Evolutionary conservation across 1,140 invertebrate species (phyloP), one percentile per base, ranked within the genome.

Genomic region (Drosophila virilis): DNA sequence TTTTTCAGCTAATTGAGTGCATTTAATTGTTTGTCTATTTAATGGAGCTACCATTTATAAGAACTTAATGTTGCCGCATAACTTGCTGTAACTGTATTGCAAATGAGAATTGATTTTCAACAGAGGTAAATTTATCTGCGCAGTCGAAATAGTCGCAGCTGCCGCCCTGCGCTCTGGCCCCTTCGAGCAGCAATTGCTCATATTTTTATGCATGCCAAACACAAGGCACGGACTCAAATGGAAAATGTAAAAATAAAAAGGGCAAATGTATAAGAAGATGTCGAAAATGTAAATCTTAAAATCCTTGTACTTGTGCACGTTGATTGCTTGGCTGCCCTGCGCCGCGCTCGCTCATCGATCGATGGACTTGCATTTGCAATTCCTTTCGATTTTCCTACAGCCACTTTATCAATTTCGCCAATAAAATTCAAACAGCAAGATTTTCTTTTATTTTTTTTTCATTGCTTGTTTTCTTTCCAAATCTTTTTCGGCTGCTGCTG

Each of bases 391-490:
- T 67, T 68, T 73, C 46, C 62, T 67, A 61, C 61, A 77, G 64
- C 54, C 68, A 72, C 74, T 76, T 76, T 76, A 76, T 76, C 74
- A 76, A 76, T 76, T 76, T 72, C 50, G 74, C 68, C 74, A 72
- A 76, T 76, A 76, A 76, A 76, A 76, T 70, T 70, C 67, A 75
- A 75, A 75, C 72, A 48, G 66, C 62, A 59, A 28, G 57, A n/a
- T 35, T 58, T 64, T 61, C 59, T 64, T 46, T 62, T 58, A 17
- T 22, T 61, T 58, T n/a, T 22, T 61, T 48, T 32, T 33, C 10
- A 35, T 12, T 67, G 17, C 17, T 32, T n/a, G 8, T 61, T 48
- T 50, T 22, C 13, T 38, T 33, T 28, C 15, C 38, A 35, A 45
- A 54, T 65, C 28, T 43, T 43, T 45, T 59, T 15, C 12, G n/a